phyloP scores from a whole-genome alignment of 2,888 invertebrate species.

The Cecidostiba fungosa region DNA sequence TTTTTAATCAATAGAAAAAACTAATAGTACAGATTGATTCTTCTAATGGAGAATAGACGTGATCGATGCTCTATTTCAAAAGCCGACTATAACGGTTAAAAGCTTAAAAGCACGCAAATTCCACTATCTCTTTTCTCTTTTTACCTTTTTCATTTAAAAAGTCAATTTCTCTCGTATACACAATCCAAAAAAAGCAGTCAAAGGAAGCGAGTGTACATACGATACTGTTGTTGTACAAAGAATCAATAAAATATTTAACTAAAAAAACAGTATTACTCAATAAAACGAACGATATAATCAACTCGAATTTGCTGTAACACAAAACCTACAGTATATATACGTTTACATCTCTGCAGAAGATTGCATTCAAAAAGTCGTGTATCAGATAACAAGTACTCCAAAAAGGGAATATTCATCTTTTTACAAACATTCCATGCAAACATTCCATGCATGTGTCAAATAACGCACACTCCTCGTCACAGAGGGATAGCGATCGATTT shows the following conservation, averaged over 20 bases:
- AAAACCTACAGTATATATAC: background rate
- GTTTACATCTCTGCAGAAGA: no score
- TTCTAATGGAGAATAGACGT: background rate
- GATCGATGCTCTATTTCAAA: constrained; percentile 18
- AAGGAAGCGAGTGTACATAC: background rate
- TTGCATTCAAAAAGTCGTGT: background rate
- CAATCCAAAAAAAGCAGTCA: constrained; percentile 31
- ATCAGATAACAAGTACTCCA: background rate
- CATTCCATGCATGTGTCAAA: background rate
- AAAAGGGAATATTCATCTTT: background rate
- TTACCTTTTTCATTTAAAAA: constrained; percentile 54
- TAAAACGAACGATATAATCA: no score
- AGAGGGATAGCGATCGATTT: background rate
- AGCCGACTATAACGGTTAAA: constrained; percentile 31
- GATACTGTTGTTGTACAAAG: background rate
- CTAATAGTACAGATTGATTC: background rate
- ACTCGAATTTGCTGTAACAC: no score
- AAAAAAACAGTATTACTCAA: constrained; percentile 27
- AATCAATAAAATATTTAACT: constrained; percentile 27
- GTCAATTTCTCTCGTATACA: constrained; percentile 25
- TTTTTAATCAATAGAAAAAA: background rate
- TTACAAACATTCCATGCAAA: background rate
- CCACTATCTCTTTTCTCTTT: constrained; percentile 5
- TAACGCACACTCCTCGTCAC: background rate
- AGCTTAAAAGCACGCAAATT: constrained; percentile 48